These are phyloP conservation scores for Drosophila kambysellisi DNA, from an alignment of 2,888 invertebrate species.

Conservation along the genomic window DNA sequence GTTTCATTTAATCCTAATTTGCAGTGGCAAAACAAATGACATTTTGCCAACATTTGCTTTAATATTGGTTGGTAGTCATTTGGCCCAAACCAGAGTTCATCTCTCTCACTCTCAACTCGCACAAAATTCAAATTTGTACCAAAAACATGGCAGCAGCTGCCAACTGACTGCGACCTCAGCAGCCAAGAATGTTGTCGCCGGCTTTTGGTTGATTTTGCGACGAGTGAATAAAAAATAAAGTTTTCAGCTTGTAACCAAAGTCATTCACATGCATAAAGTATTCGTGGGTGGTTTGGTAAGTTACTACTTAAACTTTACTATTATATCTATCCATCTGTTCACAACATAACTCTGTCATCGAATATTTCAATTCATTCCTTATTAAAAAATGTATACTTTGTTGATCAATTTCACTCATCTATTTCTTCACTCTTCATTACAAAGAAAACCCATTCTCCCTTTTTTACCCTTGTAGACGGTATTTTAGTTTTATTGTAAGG, in stretches of 20 bases:
- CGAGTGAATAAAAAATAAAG: constrained; percentile 30
- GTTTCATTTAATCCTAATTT: constrained; percentile 57
- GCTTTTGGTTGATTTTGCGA: constrained; percentile 37
- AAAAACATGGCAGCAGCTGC: constrained; percentile 64
- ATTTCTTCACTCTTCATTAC: background rate
- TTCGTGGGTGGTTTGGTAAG: constrained; percentile 25
- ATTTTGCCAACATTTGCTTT: constrained; percentile 46
- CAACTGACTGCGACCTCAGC: constrained; percentile 50
- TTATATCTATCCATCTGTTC: background rate
- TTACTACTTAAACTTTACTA: background rate
- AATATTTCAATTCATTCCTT: background rate
- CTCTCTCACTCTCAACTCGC: constrained; percentile 20
- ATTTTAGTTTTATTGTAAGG: background rate
- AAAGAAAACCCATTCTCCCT: background rate
- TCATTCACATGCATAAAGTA: constrained; percentile 40
- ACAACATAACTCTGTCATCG: background rate
- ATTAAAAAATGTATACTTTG: background rate
- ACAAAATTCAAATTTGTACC: constrained; percentile 64
- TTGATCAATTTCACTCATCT: background rate
- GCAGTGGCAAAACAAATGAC: constrained; percentile 60
- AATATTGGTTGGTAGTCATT: constrained; percentile 52
- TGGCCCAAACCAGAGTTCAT: constrained; percentile 38
- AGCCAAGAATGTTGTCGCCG: constrained; percentile 14
- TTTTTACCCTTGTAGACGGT: background rate
- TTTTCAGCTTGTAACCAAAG: constrained; percentile 41